Percentiles rank a stretch among this genome's conserved stretches.
phyloP scores from a whole-genome alignment of 2,888 invertebrate species.

The Torymus auratus region DNA sequence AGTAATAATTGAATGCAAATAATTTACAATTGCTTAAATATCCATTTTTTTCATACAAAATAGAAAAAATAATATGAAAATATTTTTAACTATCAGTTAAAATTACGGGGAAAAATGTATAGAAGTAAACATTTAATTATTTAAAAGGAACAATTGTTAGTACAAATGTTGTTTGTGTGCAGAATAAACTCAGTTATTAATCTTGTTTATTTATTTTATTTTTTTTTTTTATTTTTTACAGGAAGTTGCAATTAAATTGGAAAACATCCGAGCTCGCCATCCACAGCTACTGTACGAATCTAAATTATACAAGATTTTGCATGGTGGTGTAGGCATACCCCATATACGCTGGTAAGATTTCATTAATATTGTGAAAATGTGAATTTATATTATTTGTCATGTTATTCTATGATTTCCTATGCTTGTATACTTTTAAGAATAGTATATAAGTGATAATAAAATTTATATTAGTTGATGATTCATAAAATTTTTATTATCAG shows the following conservation, averaged over 20 bases:
- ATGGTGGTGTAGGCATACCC: conserved; percentile 97
- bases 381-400: conserved; percentile 1
- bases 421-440: no score
- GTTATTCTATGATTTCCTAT: background rate
- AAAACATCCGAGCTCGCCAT: conserved; percentile 96
- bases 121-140: no score
- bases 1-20: no score
- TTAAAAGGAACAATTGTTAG: no score
- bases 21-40: no score
- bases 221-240: no score
- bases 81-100: no score
- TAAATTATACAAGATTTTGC: conserved; percentile 98
- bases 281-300: conserved; percentile 99
- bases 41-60: no score
- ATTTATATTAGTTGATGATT: conserved; percentile 7
- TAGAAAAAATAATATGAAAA: no score
- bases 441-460: no score
- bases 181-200: background rate
- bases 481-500: background rate
- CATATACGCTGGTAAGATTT: conserved; percentile 84
- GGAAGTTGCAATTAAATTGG: conserved; percentile 99
- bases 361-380: conserved; percentile 47
- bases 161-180: no score
- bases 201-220: conserved; percentile 55
- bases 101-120: no score